Percentiles rank a stretch among this genome's conserved stretches.
phyloP scores from a whole-genome alignment of 1,140 invertebrate species.

The Tachypleus tridentatus region DNA sequence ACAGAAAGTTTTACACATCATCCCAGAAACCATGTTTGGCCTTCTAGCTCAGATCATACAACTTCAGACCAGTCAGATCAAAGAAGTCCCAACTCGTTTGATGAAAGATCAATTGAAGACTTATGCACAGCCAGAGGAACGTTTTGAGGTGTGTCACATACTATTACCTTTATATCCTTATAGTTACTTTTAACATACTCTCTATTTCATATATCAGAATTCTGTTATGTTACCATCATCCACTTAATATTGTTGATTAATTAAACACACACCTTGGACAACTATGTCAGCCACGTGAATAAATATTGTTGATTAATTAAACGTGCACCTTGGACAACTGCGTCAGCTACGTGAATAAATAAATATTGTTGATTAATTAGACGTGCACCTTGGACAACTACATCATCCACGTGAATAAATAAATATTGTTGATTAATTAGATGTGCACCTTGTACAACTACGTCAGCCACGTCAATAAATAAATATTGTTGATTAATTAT shows the following conservation, averaged over 20 bases:
- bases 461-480: no score
- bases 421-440: no score
- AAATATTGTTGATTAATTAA: no score
- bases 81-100: conserved; percentile 84
- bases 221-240: neutral
- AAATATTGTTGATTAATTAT: no score
- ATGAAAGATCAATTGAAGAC: conserved; percentile 91
- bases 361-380: no score
- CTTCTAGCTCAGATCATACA: conserved; percentile 77
- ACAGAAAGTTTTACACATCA: conserved; percentile 88
- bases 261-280: no score
- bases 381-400: no score
- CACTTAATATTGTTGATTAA: conserved; percentile 8
- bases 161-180: neutral
- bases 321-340: no score
- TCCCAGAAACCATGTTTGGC: conserved; percentile 90
- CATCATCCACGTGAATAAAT: no score
- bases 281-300: no score
- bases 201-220: neutral
- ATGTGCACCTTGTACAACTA: no score
- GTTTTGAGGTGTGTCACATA: conserved; percentile 47
- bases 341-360: no score
- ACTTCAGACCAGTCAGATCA: conserved; percentile 55
- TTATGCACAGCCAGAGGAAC: conserved; percentile 81
- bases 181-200: conserved; percentile 1